Evolutionary conservation across 2,113 vertebrate genomes (phyloP), one percentile per base, ranked within the genome.

Genomic region (Lepus americanus): DNA sequence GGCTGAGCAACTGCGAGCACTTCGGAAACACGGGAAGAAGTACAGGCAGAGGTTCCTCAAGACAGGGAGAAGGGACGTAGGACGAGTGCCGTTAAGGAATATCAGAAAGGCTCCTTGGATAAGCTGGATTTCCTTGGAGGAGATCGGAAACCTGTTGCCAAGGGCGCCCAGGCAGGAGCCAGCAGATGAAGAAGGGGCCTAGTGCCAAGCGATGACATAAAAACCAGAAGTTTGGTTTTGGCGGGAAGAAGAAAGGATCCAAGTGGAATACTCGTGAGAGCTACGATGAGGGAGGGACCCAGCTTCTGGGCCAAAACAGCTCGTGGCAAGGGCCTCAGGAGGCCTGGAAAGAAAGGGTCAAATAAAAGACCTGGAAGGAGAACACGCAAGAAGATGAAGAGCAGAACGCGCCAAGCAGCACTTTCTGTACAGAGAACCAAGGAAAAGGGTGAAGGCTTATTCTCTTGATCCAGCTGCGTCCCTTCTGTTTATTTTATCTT

Each of bases 251-350:
- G 97, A 99, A 99, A 44, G 99, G 99, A 9, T 99, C 98, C 49
- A 99, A 99, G 96, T 99, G 99, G 99, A 99, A 99, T 97, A 99
- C 99, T 27, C 99, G 99, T 80, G 99, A 99, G 59, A 99, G 99
- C 97, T 97, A 98, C 81, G 98, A 99, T 25, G 99, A 99, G 36
- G 36, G 36, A 36, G 36, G 98, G 99, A 3, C 99, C 99, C 5
- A 90, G 99, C 87, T 99, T 99, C 98, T 98, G 98, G 1, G 97
- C 98, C 94, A 99, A 98, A 94, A 97, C 98, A 27, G 99, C 99
- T 64, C 98, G 99, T 49, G 98, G 97, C 53, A 99, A 98, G 96
- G 99, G 98, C 0, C 96, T 96, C 9, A 86, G 96, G 94, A 98
- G 97, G 97, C 96, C 92, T 87, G 97, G 97, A 90, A 99, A 98